Conservation (phyloP, 2,113 vertebrate species). For the Calonectris borealis region DNA sequence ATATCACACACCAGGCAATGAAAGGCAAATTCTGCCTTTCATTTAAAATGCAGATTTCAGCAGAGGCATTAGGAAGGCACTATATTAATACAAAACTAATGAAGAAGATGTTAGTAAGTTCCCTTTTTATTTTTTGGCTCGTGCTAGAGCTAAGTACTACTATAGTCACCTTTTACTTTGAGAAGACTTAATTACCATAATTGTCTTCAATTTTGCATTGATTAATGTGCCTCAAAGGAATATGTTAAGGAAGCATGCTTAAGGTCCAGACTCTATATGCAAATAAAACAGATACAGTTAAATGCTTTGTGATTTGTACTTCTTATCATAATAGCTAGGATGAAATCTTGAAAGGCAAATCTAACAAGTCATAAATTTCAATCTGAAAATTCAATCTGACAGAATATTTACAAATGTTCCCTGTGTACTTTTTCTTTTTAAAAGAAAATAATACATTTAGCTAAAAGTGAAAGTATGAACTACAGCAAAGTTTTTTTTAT, state of each 20-base stretch:
- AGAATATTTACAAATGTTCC: not conserved
- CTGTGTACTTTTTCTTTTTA: not conserved
- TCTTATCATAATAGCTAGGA: not conserved
- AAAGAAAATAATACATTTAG: not conserved
- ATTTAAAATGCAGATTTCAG: slow-evolving; percentile 15
- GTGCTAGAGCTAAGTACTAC: not conserved
- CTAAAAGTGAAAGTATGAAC: not conserved
- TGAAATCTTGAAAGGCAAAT: not conserved
- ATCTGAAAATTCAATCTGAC: not conserved
- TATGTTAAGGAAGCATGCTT: not conserved
- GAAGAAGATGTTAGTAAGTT: not conserved
- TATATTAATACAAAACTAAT: not conserved
- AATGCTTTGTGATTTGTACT: not conserved
- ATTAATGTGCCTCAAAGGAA: slow-evolving; percentile 13
- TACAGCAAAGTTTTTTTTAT: not conserved
- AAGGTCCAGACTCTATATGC: not conserved
- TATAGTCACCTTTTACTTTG: slow-evolving; percentile 15
- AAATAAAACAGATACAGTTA: not conserved
- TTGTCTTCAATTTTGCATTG: slow-evolving; percentile 15
- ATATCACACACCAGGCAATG: not conserved
- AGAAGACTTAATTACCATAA: slow-evolving; percentile 34
- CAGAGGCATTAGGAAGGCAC: not conserved
- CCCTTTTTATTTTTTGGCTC: not conserved
- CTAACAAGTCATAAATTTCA: not conserved
- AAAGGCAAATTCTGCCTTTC: not conserved